Conservation (phyloP, 2,113 vertebrate genomes). For the Copsychus sechellarum region DNA sequence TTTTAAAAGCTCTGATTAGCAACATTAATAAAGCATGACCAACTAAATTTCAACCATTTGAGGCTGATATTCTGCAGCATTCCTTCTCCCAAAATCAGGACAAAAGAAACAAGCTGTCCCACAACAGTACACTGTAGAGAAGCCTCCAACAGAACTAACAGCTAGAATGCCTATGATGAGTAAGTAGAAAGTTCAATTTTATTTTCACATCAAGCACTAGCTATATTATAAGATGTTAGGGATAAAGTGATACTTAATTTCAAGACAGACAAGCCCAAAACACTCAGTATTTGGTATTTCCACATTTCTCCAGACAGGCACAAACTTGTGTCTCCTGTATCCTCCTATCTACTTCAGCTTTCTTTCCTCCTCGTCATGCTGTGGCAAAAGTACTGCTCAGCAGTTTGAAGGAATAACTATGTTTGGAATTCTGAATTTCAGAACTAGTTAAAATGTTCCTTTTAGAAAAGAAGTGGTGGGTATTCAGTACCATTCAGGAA, state of each 20-base stretch:
- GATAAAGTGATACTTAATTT: neutral
- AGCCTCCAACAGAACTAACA: neutral
- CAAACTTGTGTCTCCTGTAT: neutral
- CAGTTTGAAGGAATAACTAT: neutral
- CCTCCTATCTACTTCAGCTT: neutral
- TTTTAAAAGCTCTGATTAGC: slow-evolving; percentile 3
- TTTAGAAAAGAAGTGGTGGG: neutral
- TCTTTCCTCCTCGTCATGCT: neutral
- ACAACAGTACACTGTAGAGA: neutral
- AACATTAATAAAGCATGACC: neutral
- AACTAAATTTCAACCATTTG: neutral
- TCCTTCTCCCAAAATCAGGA: neutral
- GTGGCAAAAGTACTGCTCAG: neutral
- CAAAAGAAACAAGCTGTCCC: neutral
- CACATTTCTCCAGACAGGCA: neutral
- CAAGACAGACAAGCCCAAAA: neutral
- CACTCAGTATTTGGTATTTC: neutral
- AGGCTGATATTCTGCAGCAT: neutral
- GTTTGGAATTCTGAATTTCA: neutral
- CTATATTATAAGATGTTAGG: neutral
- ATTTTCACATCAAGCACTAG: neutral
- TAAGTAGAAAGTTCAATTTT: neutral
- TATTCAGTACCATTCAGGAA: neutral
- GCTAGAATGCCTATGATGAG: neutral
- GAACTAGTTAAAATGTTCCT: neutral